Evolutionary conservation across 2,888 invertebrate genomes (phyloP).

Genomic region (Myathropa florea): DNA sequence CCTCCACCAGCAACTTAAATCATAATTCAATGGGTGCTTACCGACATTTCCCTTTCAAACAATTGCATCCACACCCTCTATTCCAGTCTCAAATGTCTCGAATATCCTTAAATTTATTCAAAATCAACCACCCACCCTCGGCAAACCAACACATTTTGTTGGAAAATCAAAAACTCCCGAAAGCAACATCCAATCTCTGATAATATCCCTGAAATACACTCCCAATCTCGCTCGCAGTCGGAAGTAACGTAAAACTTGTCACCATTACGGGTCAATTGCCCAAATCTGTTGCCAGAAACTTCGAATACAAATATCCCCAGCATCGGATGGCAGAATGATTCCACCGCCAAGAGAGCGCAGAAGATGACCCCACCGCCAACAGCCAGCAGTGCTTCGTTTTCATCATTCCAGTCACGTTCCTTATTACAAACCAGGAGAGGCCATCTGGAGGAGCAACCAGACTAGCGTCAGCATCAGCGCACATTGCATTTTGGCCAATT

Average conservation of each 20-base stretch:
- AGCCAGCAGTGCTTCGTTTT: conserved; percentile 14
- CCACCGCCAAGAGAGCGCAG: background rate
- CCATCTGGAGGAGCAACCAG: conserved; percentile 1
- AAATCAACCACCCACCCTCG: background rate
- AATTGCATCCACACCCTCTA: background rate
- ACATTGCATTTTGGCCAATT: conserved; percentile 66
- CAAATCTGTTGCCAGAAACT: conserved; percentile 63
- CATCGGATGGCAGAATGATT: conserved; percentile 42
- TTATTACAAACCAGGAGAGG: conserved; percentile 51
- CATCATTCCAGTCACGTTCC: conserved; percentile 65
- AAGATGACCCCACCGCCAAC: conserved; percentile 6
- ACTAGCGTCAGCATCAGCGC: conserved; percentile 49
- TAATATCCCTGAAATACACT: conserved; percentile 24
- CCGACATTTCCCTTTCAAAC: background rate
- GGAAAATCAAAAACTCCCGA: background rate
- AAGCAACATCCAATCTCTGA: conserved; percentile 28
- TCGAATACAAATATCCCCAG: conserved; percentile 36
- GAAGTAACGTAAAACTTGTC: conserved; percentile 48
- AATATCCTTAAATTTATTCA: background rate
- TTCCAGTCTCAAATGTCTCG: background rate
- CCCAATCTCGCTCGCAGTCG: conserved; percentile 7
- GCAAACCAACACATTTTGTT: background rate
- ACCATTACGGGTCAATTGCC: conserved; percentile 68
- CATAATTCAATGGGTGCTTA: background rate
- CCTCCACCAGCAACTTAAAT: background rate